These are phyloP conservation scores for Daboia siamensis DNA, from an alignment of 2,113 vertebrate species.

Conservation along the genomic window DNA sequence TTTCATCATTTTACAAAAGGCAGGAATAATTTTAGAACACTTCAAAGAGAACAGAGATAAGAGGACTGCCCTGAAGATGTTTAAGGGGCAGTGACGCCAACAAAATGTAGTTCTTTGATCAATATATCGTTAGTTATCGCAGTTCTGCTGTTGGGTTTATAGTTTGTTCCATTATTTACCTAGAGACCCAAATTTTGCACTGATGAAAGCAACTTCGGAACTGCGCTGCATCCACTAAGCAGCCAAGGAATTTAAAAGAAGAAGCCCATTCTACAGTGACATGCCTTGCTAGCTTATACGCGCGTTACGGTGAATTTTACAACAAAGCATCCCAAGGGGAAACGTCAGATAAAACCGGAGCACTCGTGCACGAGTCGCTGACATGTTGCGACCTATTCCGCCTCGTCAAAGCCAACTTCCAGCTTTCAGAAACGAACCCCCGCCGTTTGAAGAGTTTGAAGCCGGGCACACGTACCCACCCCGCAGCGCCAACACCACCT, in stretches of 20 bases:
- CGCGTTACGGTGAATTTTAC: background rate
- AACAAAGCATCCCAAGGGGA: background rate
- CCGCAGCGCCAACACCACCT: background rate
- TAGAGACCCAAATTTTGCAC: constrained; percentile 43
- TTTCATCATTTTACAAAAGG: background rate
- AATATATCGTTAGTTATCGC: constrained; percentile 25
- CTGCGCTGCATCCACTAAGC: background rate
- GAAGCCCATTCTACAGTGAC: background rate
- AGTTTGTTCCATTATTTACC: constrained; percentile 52
- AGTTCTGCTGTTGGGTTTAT: constrained; percentile 14
- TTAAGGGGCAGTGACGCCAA: constrained; percentile 8
- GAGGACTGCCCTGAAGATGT: background rate
- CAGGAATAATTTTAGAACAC: background rate
- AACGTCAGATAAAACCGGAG: background rate
- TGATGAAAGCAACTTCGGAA: constrained; percentile 36
- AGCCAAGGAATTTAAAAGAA: background rate
- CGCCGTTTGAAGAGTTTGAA: background rate
- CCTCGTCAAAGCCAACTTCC: background rate
- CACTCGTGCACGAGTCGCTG: constrained; percentile 9
- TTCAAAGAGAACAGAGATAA: background rate
- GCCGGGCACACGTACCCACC: background rate
- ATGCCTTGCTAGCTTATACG: background rate
- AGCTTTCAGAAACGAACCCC: constrained; percentile 1
- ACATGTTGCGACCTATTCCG: background rate
- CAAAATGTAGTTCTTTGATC: constrained; percentile 19